Evolutionary conservation across 37 sponge, comb jelly and placozoan genomes (phyloP).

Genomic region (Agelas oroides): DNA sequence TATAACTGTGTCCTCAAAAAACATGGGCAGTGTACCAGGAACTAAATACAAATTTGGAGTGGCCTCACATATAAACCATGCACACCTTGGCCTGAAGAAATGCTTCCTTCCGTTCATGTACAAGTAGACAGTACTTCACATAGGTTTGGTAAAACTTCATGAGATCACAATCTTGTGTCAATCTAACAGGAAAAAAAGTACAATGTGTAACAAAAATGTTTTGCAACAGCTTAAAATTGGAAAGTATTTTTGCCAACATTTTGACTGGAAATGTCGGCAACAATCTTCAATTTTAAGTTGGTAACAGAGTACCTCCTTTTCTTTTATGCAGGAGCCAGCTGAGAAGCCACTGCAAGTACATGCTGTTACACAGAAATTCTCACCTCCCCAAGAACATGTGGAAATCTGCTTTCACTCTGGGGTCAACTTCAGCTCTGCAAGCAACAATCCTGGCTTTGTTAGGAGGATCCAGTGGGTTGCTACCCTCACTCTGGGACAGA

Average conservation of each 20-base stretch:
- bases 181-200: not conserved
- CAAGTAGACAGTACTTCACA: conserved; percentile 9
- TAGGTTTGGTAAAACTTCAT: conserved; percentile 56
- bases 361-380: not conserved
- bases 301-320: too few species aligned
- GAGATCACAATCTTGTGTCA: conserved; percentile 18
- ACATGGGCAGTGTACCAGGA: too few species aligned
- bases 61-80: too few species aligned
- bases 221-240: too few species aligned
- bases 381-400: conserved; percentile 22
- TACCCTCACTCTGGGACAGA: too few species aligned
- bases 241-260: too few species aligned
- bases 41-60: too few species aligned
- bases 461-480: not conserved
- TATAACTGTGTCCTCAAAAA: too few species aligned
- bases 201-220: not conserved
- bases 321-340: too few species aligned
- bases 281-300: too few species aligned
- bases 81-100: not conserved
- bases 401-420: not conserved
- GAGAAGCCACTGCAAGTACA: too few species aligned
- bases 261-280: too few species aligned
- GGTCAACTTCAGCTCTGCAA: conserved; percentile 10
- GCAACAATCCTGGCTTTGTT: conserved; percentile 18
- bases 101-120: conserved; percentile 1